Conservation (phyloP, 2,113 vertebrate species). For the Glaucomys volans region DNA sequence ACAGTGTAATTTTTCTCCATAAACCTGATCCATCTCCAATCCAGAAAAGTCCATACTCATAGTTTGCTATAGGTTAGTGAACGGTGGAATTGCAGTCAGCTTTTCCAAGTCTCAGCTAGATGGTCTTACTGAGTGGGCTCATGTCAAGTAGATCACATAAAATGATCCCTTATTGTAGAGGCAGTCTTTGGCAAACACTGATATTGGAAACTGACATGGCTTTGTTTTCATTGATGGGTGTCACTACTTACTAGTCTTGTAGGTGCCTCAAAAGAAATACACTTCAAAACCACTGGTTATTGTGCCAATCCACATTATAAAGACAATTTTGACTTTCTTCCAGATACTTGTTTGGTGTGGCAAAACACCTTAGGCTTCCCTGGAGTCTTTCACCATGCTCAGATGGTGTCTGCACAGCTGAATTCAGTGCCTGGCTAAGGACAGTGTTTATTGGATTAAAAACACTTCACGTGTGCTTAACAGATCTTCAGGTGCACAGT, state of each 20-base stretch:
- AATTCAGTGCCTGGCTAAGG: not conserved
- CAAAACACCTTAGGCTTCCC: not conserved
- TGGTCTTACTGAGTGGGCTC: not conserved
- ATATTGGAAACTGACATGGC: no score
- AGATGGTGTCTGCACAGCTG: not conserved
- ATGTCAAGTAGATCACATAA: not conserved
- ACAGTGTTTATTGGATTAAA: no score
- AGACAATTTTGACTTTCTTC: not conserved
- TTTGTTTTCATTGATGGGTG: not conserved
- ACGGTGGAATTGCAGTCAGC: not conserved
- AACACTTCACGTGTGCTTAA: not conserved
- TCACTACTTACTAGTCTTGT: not conserved
- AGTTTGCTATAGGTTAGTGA: not conserved
- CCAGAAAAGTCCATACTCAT: not conserved
- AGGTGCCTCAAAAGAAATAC: not conserved
- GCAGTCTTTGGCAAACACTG: not conserved
- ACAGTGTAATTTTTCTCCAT: not conserved
- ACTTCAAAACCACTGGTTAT: not conserved
- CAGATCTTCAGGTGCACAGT: not conserved
- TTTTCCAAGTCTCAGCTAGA: not conserved
- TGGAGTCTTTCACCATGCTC: no score
- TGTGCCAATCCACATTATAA: not conserved
- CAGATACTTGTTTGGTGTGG: not conserved
- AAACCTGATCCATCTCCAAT: not conserved
- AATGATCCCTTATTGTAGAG: not conserved